Evolutionary conservation across 1,140 invertebrate genomes (phyloP).

Genomic region (Apis cerana): DNA sequence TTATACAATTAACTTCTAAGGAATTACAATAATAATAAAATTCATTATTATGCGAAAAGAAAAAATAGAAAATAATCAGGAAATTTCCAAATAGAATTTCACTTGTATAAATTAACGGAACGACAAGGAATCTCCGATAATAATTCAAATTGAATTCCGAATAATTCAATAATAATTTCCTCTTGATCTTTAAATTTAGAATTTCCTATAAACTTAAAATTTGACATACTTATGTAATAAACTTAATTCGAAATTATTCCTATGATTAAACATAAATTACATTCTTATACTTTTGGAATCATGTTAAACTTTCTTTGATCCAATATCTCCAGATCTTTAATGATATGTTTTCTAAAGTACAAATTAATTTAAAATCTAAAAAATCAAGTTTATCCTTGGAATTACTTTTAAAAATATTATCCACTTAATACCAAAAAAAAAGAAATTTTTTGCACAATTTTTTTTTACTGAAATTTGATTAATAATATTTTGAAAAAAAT

Average conservation of each 20-base stretch:
- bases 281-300: background rate
- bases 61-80: background rate
- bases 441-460: too few relatives aligned
- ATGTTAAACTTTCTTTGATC: background rate
- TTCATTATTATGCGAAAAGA: background rate
- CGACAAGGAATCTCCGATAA: conserved; percentile 8
- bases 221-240: conserved; percentile 4
- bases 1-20: background rate
- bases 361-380: background rate
- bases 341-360: too few relatives aligned
- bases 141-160: conserved; percentile 26
- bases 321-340: background rate
- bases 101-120: background rate
- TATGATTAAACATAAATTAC: conserved; percentile 3
- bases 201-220: background rate
- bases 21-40: background rate
- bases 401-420: too few relatives aligned
- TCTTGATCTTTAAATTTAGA: conserved; percentile 26
- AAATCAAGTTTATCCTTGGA: background rate
- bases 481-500: too few relatives aligned
- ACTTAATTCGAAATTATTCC: conserved; percentile 27
- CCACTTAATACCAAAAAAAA: too few relatives aligned
- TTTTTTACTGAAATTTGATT: too few relatives aligned
- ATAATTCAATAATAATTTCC: conserved; percentile 9
- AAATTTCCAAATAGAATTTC: conserved; percentile 8